Conservation (phyloP, 2,113 vertebrate genomes). For the crab-eating macaque (Macaca fascicularis) region DNA sequence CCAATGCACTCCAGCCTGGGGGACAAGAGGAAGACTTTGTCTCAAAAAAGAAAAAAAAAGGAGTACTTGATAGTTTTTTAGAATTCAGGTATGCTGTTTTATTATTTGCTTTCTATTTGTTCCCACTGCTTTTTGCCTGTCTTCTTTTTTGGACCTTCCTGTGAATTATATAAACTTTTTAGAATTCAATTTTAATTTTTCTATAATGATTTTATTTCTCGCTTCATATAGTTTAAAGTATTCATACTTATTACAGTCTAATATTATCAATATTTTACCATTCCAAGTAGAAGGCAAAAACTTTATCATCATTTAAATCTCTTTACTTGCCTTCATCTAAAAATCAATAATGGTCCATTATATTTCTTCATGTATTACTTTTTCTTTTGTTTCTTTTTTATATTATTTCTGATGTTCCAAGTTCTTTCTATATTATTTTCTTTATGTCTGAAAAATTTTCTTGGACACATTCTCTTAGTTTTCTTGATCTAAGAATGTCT, state of each 20-base stretch:
- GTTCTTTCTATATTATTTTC: not conserved
- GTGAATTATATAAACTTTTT: not conserved
- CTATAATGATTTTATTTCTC: not conserved
- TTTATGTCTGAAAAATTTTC: not conserved
- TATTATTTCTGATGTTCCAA: not conserved
- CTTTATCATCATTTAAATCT: not conserved
- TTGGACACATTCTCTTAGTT: not conserved
- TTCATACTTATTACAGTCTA: not conserved
- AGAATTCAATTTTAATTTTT: not conserved
- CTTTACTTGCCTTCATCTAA: not conserved
- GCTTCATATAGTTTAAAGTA: not conserved
- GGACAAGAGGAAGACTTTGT: too few relatives aligned
- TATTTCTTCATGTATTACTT: not conserved
- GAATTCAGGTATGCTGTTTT: not conserved
- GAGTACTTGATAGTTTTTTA: not conserved
- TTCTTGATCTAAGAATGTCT: not conserved
- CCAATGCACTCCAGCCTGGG: too few relatives aligned
- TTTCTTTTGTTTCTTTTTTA: not conserved
- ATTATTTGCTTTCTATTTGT: not conserved
- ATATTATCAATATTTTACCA: not conserved
- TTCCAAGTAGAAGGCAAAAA: not conserved
- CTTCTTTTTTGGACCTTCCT: not conserved
- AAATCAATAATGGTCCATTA: not conserved
- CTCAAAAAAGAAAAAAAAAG: too few relatives aligned
- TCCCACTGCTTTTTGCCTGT: not conserved